Base-by-base conservation (phyloP, 1,140 invertebrate genomes). In the Calliopsis andreniformis region DNA sequence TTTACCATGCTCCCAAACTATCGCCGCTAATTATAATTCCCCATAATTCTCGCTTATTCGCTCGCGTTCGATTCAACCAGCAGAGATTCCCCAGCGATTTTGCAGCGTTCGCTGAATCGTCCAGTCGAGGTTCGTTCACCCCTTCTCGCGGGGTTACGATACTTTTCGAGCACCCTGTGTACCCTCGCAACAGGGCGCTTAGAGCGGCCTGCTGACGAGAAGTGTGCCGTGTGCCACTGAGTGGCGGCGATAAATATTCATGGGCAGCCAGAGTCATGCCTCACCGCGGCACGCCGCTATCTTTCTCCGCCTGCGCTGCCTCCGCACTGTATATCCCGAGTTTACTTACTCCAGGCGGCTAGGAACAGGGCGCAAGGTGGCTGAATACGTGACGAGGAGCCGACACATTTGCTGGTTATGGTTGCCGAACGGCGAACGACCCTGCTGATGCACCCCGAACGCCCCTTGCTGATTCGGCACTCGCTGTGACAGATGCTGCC, bases 231-330 rank as follows among this genome's bases (percentile, higher is more conserved):
- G 51, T 51, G 51, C 53, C 55, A 76, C 67, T 80, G 79, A 78
- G 79, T 73, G 63, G 58, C 51, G 63, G 35, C 73, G 72, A 84
- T 86, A 86, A 84, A 86, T 86, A 86, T 86, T 86, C 84, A 86
- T 86, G 70, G 61, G 28, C 20, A 67, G n/a, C 3, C 18, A 43
- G 42, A 55, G 73, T 63, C 66, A 56, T 70, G 62, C 55, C n/a
- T 81, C 66, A 63, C 59, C 39, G 55, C 55, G 42, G 45, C 47
- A 3, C 42, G 30, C 47, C 75, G 56, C 59, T 76, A 81, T 81
- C 79, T 81, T 81, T 82, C 67, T 51, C 62, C 20, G 2, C 2
- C 8, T 8, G 1, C 56, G n/a, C 53, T 1, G 8, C 23, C 28
- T 28, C 14, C 18, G 45, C 42, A 10, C 12, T 28, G 6, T 67